Conservation (phyloP, 2,888 invertebrate genomes). For the Alentia gelatinosa region DNA sequence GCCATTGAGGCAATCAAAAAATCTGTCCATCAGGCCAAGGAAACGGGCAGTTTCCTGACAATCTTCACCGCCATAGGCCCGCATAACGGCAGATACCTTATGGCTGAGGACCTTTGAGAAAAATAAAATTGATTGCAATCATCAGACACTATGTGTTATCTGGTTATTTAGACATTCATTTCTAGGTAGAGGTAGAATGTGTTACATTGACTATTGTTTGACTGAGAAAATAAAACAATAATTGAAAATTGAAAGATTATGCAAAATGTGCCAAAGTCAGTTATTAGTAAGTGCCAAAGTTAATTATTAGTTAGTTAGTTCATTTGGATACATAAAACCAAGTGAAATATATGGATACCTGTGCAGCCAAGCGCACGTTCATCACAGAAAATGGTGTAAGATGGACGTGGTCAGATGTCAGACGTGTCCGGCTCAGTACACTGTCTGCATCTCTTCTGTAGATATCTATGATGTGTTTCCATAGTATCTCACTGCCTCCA, state of each 20-base stretch:
- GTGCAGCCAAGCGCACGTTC: conserved; percentile 39
- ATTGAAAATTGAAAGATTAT: background rate
- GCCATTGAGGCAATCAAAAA: conserved; percentile 23
- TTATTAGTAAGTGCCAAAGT: background rate
- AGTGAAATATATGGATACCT: conserved; percentile 19
- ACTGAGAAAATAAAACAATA: background rate
- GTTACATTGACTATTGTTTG: background rate
- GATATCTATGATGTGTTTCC: conserved; percentile 38
- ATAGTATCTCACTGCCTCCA: conserved; percentile 33
- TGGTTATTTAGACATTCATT: too few species aligned
- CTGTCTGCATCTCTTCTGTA: conserved; percentile 13
- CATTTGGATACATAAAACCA: background rate
- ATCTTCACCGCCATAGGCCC: background rate
- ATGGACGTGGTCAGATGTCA: conserved; percentile 51
- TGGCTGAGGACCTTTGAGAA: background rate
- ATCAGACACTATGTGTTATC: background rate
- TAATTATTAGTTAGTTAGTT: background rate
- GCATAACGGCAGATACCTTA: background rate
- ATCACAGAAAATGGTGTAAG: conserved; percentile 51
- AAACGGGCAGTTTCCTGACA: background rate
- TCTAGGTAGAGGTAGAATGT: background rate
- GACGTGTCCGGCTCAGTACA: conserved; percentile 1
- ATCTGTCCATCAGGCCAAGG: background rate
- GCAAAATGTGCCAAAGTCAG: background rate
- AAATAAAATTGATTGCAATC: background rate